Conservation (phyloP, 2,888 invertebrate species). For the Apocheima hispidaria region DNA sequence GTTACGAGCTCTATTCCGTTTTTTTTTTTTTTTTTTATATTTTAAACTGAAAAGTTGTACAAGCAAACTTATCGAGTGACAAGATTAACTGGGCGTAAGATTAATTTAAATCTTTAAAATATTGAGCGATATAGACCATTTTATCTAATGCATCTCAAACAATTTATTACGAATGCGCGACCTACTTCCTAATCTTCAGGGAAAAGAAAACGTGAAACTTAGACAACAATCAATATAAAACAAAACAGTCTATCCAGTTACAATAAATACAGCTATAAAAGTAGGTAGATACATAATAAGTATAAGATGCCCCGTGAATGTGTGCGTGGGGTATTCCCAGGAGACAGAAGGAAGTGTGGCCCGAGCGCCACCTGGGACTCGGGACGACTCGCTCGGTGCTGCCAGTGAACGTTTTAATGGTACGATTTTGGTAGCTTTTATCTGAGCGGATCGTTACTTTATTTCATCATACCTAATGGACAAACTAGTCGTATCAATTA, state of each 20-base stretch:
- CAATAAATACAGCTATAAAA: conserved; percentile 46
- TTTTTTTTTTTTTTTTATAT: too few species aligned
- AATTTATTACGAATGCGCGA: conserved; percentile 2
- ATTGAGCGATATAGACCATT: too few species aligned
- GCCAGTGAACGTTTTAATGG: conserved; percentile 4
- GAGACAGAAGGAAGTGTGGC: conserved; percentile 82
- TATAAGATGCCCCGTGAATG: conserved; percentile 57
- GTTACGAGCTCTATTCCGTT: too few species aligned
- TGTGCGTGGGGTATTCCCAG: conserved; percentile 71
- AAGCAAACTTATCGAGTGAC: too few species aligned
- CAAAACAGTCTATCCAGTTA: conserved; percentile 38
- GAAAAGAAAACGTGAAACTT: conserved; percentile 26
- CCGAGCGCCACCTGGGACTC: conserved; percentile 82
- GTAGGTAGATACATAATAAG: conserved; percentile 34
- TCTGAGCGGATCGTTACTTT: conserved; percentile 1
- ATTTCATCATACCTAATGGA: background rate
- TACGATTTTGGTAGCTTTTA: conserved; percentile 27
- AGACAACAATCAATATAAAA: conserved; percentile 34
- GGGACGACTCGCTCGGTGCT: conserved; percentile 9
- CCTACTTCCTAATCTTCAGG: conserved; percentile 13
- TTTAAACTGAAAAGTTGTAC: too few species aligned
- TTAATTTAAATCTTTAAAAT: too few species aligned
- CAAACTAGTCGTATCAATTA: background rate
- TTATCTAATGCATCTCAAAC: background rate
- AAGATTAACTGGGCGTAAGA: too few species aligned